Evolutionary conservation across 2,888 invertebrate species (phyloP).

Genomic region (Mimas tiliae): DNA sequence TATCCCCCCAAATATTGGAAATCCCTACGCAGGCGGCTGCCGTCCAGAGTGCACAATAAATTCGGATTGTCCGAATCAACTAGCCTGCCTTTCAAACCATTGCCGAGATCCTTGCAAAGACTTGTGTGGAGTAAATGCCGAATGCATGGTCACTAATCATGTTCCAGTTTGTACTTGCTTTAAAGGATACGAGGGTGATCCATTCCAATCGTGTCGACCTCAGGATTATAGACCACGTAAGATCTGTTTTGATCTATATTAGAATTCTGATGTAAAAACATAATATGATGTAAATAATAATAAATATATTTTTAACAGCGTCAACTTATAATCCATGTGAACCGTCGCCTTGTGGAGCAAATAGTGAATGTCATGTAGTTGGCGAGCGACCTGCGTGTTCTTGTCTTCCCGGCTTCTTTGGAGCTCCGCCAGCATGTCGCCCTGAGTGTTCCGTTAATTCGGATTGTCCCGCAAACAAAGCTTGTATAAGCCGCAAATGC

Average conservation of each 20-base stretch:
- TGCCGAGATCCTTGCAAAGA: conserved; percentile 94
- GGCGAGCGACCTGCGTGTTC: conserved; percentile 90
- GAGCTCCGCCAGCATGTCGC: conserved; percentile 90
- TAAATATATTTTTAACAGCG: conserved; percentile 36
- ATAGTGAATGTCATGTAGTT: conserved; percentile 89
- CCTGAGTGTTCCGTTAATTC: conserved; percentile 92
- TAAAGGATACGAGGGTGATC: conserved; percentile 91
- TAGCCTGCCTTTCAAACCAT: conserved; percentile 92
- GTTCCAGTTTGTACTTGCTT: conserved; percentile 92
- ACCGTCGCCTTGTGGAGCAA: conserved; percentile 91
- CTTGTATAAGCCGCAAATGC: conserved; percentile 91
- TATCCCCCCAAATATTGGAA: conserved; percentile 94
- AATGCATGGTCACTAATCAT: conserved; percentile 92
- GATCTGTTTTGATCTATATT: conserved; percentile 47
- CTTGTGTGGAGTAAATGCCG: conserved; percentile 92
- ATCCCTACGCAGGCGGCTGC: conserved; percentile 94
- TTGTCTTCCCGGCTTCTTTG: conserved; percentile 88
- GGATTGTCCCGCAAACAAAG: conserved; percentile 89
- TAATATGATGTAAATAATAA: not conserved
- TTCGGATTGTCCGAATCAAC: conserved; percentile 90
- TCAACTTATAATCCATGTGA: conserved; percentile 86
- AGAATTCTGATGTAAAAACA: not conserved
- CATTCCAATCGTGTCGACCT: conserved; percentile 90
- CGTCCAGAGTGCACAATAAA: conserved; percentile 93
- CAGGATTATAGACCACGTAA: conserved; percentile 82